Evolutionary conservation across 2,888 invertebrate genomes (phyloP), one percentile per base, ranked within the genome.

Genomic region (Helicoverpa assulta): DNA sequence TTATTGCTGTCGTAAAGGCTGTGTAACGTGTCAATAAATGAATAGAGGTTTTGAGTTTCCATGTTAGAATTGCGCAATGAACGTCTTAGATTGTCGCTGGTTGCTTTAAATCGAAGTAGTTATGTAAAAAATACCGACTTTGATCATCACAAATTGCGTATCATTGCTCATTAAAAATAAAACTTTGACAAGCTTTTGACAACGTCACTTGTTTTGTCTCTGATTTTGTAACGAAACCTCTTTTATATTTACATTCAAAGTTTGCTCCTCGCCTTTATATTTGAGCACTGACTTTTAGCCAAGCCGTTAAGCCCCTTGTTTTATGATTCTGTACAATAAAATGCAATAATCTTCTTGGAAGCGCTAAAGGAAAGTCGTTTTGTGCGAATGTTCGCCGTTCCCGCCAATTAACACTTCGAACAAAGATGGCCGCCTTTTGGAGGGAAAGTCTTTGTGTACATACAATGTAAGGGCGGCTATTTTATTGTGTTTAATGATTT

Each of bases 381-480:
- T 83, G 88, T 89, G 86, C 88, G 81, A 85, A 86, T 85, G 84
- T 87, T 84, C 85, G 84, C 86, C 87, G 87, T 90, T 90, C 91
- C 91, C 91, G 89, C 88, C 93, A 95, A 94, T 95, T 95, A 95
- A 88, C 95, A 93, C 90, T 85, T 91, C 87, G 86, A 88, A 93
- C 93, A 94, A 95, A 94, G 91, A 91, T 89, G 89, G 88, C 80
- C 87, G 83, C 77, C 86, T 86, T 89, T 87, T 84, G 88, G 89
- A 90, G 88, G 88, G 89, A 90, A 88, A 82, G 73, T 86, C 85
- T 91, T 90, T 91, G 90, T 93, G 90, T 92, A 86, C 85, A 80
- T 81, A 88, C 82, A 82, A 77, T 85, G 85, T 82, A 73, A 69
- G 85, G 79, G 81, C 82, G 72, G 84, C 88, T 87, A 92, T 94